Evolutionary conservation across 2,797 vertebrate genomes (phyloP), one percentile per base, ranked within the genome.

Genomic region (Tragelaphus eurycerus): DNA sequence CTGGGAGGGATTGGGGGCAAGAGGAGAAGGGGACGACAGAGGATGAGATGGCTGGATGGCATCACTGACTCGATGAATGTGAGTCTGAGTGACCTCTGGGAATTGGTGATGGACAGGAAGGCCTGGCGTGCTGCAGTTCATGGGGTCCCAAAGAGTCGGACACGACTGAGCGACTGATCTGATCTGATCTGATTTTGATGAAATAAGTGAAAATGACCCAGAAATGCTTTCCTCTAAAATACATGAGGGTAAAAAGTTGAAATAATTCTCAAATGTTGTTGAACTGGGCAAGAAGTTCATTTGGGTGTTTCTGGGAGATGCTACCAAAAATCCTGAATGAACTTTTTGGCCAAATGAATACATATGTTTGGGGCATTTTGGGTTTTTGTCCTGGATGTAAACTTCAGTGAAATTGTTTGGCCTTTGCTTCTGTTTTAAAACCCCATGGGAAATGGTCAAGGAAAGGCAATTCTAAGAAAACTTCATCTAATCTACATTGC

Each of bases 151-250:
- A 43, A 43, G 38, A 43, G 38, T 43, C 38, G 38, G 38, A 43
- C 38, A 43, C 38, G 38, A 43, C 38, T 43, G 38, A 43, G 38
- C 38, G 38, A 43, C 38, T 43, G 38, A 43, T 43, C 38, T 43
- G 38, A 43, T 43, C 43, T 43, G 5, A 43, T 43, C 43, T 43
- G 43, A 46, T 78, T 82, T 89, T 96, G 34, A 78, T 89, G 64
- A 93, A 95, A 88, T 71, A 96, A 94, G 27, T 82, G 50, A 59
- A 84, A 90, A 71, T 34, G 38, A 52, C 21, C 34, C 48, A 93
- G 59, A 94, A 64, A 91, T 9, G 43, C 34, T 96, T 95, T 85
- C 46, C 23, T 94, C 13, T 95, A n/a, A 93, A 92, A 86, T 52
- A 71, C 8, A 67, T 10, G 59, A 60, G 2, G 27, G 9, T 59